Base-by-base conservation (phyloP, 30 jellyfish, hydroid and myxozoan species). In the Catostylus mosaicus region DNA sequence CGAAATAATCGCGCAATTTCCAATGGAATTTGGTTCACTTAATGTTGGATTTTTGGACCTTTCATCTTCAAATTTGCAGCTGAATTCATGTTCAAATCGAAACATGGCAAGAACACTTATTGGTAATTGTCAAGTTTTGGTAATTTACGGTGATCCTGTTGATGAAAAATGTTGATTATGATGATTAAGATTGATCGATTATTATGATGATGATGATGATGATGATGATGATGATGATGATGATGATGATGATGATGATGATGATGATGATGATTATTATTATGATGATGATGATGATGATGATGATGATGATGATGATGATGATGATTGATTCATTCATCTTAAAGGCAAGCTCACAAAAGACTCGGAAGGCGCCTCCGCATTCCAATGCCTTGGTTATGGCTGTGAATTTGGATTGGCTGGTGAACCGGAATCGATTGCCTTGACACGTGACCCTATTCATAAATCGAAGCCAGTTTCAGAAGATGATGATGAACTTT, bases 311-410 rank as follows among this genome's bases (percentile, higher is more conserved):
- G n/a, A n/a, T n/a, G n/a, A n/a, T n/a, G n/a, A n/a, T n/a, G n/a
- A n/a, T n/a, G n/a, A n/a, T n/a, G n/a, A n/a, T 64, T 16, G 7
- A 9, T 75, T 30, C 16, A 2, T 27, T n/a, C 36, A 18, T 34
- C 16, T 43, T 43, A 1, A 18, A 77, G 88, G 88, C 51, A 77
- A 77, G 47, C 35, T 77, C 16, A 26, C 72, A 22, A 24, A 77
- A 11, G 88, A 77, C 47, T 19, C 78, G 18, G 88, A 63, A 18
- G 88, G 88, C 5, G 69, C 78, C 1, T 75, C 70, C n/a, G 78
- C 88, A n/a, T 77, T 77, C 37, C 88, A 77, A 14, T 77, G 77
- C 31, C 78, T 77, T 20, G 40, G 88, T 60, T 77, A 77, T 23
- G 88, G 88, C 3, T 16, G 63, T 30, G 67, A 37, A n/a, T 77